phyloP scores from a whole-genome alignment of 2,113 vertebrate species.

The Meles meles region DNA sequence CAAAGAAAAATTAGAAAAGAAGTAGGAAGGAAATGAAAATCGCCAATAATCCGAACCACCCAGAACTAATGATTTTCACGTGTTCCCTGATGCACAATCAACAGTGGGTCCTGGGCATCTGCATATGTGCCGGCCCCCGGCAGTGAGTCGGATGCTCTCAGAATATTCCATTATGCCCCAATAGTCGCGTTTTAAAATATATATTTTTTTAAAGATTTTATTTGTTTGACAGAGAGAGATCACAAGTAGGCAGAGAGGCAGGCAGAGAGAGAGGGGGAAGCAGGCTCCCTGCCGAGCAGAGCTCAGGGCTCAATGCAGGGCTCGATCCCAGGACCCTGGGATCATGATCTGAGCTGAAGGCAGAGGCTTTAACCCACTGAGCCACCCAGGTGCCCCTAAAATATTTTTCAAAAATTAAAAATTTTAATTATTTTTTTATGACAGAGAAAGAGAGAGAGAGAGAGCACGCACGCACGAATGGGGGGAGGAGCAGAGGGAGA shows the following conservation, averaged over 20 bases:
- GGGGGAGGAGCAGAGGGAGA: too few relatives aligned
- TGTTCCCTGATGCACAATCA: neutral
- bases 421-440: too few relatives aligned
- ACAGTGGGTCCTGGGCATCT: neutral
- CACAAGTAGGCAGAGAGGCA: neutral
- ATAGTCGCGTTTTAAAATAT: neutral
- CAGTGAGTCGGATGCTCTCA: neutral
- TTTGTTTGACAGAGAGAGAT: neutral
- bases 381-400: too few relatives aligned
- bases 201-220: too few relatives aligned
- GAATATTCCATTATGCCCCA: neutral
- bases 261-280: neutral
- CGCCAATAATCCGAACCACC: neutral
- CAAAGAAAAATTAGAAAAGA: neutral
- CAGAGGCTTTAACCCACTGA: too few relatives aligned
- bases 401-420: too few relatives aligned
- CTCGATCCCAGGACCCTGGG: too few relatives aligned
- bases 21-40: neutral
- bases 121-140: fast-evolving
- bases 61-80: neutral
- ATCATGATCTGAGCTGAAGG: too few relatives aligned
- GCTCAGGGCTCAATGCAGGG: too few relatives aligned
- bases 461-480: too few relatives aligned
- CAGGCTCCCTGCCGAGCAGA: too few relatives aligned
- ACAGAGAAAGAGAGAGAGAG: too few relatives aligned